These are phyloP conservation scores for Ceyx melanurus DNA, from an alignment of 2,113 vertebrate genomes.

Conservation along the genomic window DNA sequence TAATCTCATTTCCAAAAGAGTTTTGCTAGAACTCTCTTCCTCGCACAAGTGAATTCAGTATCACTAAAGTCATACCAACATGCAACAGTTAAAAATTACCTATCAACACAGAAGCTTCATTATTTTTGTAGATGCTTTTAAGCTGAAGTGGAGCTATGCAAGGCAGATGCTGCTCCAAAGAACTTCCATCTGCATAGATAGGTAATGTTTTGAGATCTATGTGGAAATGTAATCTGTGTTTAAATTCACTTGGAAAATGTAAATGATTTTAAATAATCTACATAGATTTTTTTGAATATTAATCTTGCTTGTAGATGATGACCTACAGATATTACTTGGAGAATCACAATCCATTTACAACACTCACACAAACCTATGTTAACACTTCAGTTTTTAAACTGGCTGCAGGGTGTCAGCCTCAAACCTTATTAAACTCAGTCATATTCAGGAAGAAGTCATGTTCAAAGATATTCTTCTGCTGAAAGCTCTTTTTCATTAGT, in stretches of 20 bases:
- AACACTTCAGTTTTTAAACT: not conserved
- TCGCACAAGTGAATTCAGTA: not conserved
- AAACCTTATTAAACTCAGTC: not conserved
- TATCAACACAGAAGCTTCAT: not conserved
- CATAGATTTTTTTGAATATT: not conserved
- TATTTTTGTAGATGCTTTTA: not conserved
- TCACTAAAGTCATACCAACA: not conserved
- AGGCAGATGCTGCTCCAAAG: not conserved
- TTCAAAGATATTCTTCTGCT: not conserved
- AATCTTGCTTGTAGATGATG: not conserved
- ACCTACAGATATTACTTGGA: not conserved
- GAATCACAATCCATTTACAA: not conserved
- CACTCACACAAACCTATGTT: rapidly evolving
- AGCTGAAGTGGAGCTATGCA: not conserved
- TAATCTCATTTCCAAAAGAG: not conserved
- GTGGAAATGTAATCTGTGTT: not conserved
- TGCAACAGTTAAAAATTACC: not conserved
- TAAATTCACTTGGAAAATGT: not conserved
- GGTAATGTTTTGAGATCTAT: not conserved
- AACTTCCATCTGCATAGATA: not conserved
- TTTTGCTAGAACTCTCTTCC: not conserved
- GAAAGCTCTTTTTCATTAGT: not conserved
- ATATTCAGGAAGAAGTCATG: not conserved
- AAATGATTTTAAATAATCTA: not conserved
- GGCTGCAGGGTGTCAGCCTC: not conserved